Evolutionary conservation across 2,888 invertebrate genomes (phyloP).

Genomic region (Stictocephala bisonia): DNA sequence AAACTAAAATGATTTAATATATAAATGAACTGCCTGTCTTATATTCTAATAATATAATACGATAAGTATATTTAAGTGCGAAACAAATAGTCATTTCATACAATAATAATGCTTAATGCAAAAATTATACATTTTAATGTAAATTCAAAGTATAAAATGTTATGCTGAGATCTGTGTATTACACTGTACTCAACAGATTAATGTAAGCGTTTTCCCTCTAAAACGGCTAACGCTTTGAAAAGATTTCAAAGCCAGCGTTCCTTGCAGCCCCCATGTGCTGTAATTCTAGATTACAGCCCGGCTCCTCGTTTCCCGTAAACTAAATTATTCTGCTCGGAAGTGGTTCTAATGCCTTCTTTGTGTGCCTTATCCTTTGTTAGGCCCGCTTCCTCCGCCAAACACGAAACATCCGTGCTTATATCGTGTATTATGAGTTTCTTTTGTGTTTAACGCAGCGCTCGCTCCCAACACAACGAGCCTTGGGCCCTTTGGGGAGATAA

Average conservation of each 20-base stretch:
- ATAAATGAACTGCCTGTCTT: too few species aligned
- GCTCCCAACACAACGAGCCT: slow-evolving; percentile 11
- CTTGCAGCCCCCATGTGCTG: slow-evolving; percentile 3
- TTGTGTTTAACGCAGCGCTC: slow-evolving; percentile 10
- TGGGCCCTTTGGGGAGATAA: slow-evolving; percentile 5
- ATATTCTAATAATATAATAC: too few species aligned
- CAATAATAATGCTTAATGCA: too few species aligned
- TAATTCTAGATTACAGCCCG: slow-evolving; percentile 19
- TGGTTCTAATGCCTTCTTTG: slow-evolving; percentile 22
- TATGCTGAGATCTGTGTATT: too few species aligned
- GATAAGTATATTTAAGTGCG: too few species aligned
- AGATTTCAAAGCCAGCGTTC: slow-evolving; percentile 20
- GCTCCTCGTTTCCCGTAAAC: slow-evolving; percentile 32
- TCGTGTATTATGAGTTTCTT: slow-evolving; percentile 40
- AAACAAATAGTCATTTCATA: too few species aligned
- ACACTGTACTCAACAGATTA: too few species aligned
- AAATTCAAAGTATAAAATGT: too few species aligned
- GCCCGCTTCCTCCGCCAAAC: slow-evolving; percentile 16
- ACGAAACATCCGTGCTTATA: slow-evolving; percentile 33
- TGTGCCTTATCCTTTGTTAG: slow-evolving; percentile 26
- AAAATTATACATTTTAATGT: too few species aligned
- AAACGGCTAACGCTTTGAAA: slow-evolving; percentile 21
- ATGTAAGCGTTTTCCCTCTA: too few species aligned
- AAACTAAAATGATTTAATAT: too few species aligned
- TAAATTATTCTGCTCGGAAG: slow-evolving; percentile 41